A percentile compares a stretch with the other conserved stretches of the same genome.
Conservation (phyloP, 2,797 vertebrate species). For the Acrocephalus scirpaceus region DNA sequence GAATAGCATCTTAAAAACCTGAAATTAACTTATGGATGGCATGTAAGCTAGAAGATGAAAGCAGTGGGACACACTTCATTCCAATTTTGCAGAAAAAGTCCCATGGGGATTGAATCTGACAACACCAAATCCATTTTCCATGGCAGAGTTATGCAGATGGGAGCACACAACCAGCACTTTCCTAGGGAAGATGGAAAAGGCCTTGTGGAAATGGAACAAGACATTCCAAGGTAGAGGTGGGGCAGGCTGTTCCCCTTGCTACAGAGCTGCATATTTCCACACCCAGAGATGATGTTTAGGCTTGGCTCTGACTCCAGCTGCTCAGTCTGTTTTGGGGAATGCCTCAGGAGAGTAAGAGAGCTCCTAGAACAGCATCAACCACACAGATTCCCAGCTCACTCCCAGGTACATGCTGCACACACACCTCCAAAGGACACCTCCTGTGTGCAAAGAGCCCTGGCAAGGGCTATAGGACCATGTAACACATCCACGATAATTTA, state of each 20-base stretch:
- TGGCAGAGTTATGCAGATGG: neutral
- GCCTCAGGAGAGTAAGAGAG: neutral
- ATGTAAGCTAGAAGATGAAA: neutral
- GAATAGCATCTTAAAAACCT: neutral
- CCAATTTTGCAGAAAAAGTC: neutral
- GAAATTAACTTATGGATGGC: neutral
- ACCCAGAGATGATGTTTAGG: neutral
- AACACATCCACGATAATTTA: neutral
- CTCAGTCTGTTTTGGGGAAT: neutral
- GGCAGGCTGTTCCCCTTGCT: neutral
- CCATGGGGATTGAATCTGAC: neutral
- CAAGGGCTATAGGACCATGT: neutral
- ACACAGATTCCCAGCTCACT: fast-evolving
- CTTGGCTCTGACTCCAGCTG: neutral
- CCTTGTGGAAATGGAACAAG: neutral
- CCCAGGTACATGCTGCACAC: fast-evolving
- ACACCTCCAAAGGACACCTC: fast-evolving
- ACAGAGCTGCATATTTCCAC: neutral
- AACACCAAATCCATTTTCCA: neutral
- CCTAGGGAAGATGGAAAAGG: neutral
- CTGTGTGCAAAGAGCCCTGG: neutral
- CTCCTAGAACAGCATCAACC: neutral
- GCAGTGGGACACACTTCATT: neutral
- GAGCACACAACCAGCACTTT: neutral
- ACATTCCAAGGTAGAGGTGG: neutral